These are phyloP conservation scores for Beroe ovata DNA, from an alignment of 37 sponge, comb jelly and placozoan species.

Conservation along the genomic window DNA sequence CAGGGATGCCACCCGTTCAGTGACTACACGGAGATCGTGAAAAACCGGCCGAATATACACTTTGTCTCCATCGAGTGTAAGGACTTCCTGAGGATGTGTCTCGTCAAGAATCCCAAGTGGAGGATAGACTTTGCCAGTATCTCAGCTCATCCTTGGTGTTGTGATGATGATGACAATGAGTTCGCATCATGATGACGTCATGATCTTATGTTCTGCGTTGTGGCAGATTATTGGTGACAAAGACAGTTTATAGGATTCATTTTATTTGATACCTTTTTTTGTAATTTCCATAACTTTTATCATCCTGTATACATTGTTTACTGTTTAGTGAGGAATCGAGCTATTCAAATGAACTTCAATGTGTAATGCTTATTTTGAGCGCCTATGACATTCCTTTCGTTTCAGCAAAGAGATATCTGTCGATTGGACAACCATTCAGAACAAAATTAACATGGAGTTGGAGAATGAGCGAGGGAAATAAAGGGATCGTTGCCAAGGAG, in stretches of 20 bases:
- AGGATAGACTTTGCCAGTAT: neutral
- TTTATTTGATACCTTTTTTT: too few species aligned
- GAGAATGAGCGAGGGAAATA: constrained; percentile 70
- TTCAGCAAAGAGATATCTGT: constrained; percentile 72
- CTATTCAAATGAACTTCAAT: too few species aligned
- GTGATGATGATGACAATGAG: neutral
- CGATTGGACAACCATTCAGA: constrained; percentile 89
- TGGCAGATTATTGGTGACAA: too few species aligned
- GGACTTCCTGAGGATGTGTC: constrained; percentile 20
- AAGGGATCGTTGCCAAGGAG: too few species aligned
- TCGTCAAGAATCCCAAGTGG: neutral
- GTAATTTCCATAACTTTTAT: too few species aligned
- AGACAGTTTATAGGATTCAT: too few species aligned
- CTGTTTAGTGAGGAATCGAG: too few species aligned
- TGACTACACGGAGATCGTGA: neutral
- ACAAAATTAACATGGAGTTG: constrained; percentile 82
- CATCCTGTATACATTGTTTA: too few species aligned
- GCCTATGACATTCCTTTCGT: neutral
- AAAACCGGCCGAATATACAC: neutral
- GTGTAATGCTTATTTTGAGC: too few species aligned
- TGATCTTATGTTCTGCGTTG: too few species aligned
- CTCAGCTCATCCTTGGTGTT: constrained; percentile 17
- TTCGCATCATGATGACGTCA: too few species aligned
- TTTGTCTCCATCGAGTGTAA: neutral
- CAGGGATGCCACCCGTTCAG: constrained; percentile 25